Evolutionary conservation across 2,797 vertebrate genomes (phyloP), one percentile per base, ranked within the genome.

Genomic region (Eutrigla gurnardus): DNA sequence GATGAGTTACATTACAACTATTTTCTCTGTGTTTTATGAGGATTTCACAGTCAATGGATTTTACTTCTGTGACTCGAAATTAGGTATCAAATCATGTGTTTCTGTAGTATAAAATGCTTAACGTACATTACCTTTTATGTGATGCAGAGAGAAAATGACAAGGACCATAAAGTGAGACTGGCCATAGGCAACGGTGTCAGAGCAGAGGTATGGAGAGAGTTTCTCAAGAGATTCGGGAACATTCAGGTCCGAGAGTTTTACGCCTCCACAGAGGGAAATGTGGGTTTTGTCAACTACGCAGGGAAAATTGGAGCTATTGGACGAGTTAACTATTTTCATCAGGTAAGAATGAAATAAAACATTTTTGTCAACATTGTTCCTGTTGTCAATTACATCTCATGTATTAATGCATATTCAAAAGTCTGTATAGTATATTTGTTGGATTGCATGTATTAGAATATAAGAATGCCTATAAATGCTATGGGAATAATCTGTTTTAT

Each of bases 101-200:
- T 32, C 1, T 47, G 6, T 66, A 32, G 7, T 15, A 32, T 3
- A 63, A 75, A 62, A 60, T 60, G 4, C 0, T 52, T 66, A 13
- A 78, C 45, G 4, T 36, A 1, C 39, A 3, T 17, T 69, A 54
- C 70, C 7, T 17, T 77, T 39, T 49, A 3, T 73, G 1, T 82
- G 4, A 58, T 70, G 3, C 86, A 98, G 96, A 95, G 85, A 87
- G 93, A 93, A 57, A 94, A 93, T 0, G 96, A 98, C 73, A 92
- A 68, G 50, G 88, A 96, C n/a, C 97, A 97, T 60, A 94, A 87
- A 74, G 96, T 97, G 6, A 89, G 94, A 72, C 49, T 95, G 45
- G 96, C 97, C 0, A 14, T 96, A 14, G 96, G 96, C 10, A 98
- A 97, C 3, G 97, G 96, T 6, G 61, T 97, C 68, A 90, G 96